These are phyloP conservation scores for Caenorhabditis sp. DNA, from an alignment of 2,888 invertebrate genomes.

Conservation along the genomic window DNA sequence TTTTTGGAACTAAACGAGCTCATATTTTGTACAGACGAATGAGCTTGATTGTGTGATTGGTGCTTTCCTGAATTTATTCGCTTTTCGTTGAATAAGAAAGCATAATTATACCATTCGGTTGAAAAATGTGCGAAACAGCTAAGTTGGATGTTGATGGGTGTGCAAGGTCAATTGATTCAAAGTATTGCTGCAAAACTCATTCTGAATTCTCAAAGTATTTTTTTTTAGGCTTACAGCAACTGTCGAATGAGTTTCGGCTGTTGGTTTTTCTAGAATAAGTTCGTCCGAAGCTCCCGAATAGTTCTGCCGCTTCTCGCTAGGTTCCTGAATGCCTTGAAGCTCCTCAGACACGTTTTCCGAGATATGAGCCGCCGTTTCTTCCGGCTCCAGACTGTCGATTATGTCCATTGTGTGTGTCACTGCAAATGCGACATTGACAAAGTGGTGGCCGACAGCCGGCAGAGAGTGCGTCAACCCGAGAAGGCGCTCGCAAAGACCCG, in stretches of 20 bases:
- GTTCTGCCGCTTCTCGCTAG: not conserved
- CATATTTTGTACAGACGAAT: no score
- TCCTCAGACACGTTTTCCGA: not conserved
- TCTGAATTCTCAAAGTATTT: not conserved
- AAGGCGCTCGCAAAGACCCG: not conserved
- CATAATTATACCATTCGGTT: not conserved
- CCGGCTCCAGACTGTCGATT: not conserved
- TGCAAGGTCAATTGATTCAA: constrained; percentile 15
- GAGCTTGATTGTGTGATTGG: not conserved
- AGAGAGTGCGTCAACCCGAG: not conserved
- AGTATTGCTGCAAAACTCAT: constrained; percentile 18
- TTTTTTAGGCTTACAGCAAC: not conserved
- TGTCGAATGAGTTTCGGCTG: not conserved
- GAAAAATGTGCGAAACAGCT: not conserved
- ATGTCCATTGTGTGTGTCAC: constrained; percentile 1
- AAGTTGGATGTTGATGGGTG: constrained; percentile 29
- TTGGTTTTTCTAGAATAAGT: constrained; percentile 1
- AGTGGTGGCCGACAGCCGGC: not conserved
- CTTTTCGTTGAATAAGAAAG: not conserved
- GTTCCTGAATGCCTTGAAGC: not conserved
- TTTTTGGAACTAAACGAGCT: no score
- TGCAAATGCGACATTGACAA: not conserved
- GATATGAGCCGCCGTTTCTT: not conserved
- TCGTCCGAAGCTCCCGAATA: not conserved
- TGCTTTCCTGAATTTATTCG: not conserved